Conservation (phyloP, 35 echinoderm and acorn worm species). For the Heliocidaris tuberculata region DNA sequence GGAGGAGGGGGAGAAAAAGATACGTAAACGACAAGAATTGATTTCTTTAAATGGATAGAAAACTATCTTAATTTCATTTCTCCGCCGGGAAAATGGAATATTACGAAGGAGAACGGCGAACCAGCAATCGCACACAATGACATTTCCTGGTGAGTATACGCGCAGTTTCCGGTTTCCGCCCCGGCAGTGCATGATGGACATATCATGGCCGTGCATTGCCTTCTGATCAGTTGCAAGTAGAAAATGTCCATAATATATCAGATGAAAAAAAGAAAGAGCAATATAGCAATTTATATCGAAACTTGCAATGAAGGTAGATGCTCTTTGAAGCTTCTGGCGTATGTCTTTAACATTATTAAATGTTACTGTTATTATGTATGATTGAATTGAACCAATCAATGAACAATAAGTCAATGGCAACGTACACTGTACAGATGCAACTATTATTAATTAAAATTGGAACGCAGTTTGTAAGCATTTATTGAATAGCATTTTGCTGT, state of each 20-base stretch:
- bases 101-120: background rate
- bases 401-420: background rate
- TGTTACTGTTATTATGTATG: background rate
- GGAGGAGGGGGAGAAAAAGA: conserved; percentile 9
- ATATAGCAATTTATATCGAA: background rate
- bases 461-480: background rate
- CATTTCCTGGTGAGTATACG: conserved; percentile 21
- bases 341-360: background rate
- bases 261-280: background rate
- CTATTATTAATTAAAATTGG: background rate
- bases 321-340: background rate
- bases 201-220: background rate
- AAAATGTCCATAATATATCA: background rate
- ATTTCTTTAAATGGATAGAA: conserved; percentile 35
- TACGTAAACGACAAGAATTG: conserved; percentile 21
- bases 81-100: background rate
- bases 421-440: background rate
- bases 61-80: conserved; percentile 33
- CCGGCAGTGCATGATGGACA: conserved; percentile 34
- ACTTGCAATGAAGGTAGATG: background rate
- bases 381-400: background rate
- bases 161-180: conserved; percentile 13
- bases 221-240: background rate
- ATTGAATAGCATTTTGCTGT: background rate
- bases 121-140: conserved; percentile 32